Conservation (phyloP, 2,113 vertebrate genomes). For the Lucifuga dentata region DNA sequence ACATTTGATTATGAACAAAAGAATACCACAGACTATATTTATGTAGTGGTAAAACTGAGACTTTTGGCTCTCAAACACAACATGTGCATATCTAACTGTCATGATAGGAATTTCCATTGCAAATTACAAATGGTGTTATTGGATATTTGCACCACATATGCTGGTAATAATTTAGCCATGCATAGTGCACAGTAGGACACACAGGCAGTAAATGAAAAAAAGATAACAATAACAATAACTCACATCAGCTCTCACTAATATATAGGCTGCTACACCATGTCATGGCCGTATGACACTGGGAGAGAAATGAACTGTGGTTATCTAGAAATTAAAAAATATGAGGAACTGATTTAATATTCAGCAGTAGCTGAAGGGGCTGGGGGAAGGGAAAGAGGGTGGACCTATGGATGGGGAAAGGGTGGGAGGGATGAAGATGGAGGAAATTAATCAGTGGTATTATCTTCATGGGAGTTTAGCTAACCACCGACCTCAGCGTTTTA, state of each 20-base stretch:
- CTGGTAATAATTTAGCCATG: conserved; percentile 67
- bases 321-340: conserved; percentile 77
- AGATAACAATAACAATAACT: conserved; percentile 69
- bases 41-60: conserved; percentile 6
- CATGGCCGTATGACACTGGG: conserved; percentile 56
- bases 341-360: conserved; percentile 79
- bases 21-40: conserved; percentile 30
- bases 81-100: conserved; percentile 31
- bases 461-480: conserved; percentile 75
- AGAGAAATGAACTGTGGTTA: conserved; percentile 77
- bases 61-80: conserved; percentile 29
- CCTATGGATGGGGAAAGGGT: conserved; percentile 44
- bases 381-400: conserved; percentile 53
- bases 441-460: conserved; percentile 84
- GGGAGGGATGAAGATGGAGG: conserved; percentile 69
- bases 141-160: conserved; percentile 43
- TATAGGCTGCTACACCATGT: conserved; percentile 60
- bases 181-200: conserved; percentile 54
- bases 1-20: conserved; percentile 31
- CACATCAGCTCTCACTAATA: conserved; percentile 57
- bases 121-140: conserved; percentile 74
- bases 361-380: conserved; percentile 61
- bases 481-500: conserved; percentile 77
- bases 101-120: conserved; percentile 36
- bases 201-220: conserved; percentile 66